Percentiles rank a stretch among this genome's conserved stretches.
phyloP scores from a whole-genome alignment of 1,140 invertebrate species.

The Dermatophagoides farinae region DNA sequence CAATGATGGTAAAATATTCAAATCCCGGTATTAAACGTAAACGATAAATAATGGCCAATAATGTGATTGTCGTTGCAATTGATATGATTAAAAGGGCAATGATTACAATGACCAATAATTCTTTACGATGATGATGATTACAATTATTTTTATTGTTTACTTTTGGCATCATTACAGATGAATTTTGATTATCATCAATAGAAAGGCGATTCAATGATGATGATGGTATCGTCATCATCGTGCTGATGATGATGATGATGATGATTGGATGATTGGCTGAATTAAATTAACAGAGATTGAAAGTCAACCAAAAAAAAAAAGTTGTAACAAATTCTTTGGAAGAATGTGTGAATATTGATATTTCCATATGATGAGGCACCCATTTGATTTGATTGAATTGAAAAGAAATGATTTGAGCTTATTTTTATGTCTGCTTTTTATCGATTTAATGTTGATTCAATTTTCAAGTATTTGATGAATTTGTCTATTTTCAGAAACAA shows the following conservation, averaged over 20 bases:
- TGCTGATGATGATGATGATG: no score
- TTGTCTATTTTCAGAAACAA: no score
- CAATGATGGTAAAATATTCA: background rate
- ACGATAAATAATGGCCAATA: constrained; percentile 12
- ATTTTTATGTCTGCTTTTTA: no score
- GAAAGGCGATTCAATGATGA: no score
- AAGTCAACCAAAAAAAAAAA: background rate
- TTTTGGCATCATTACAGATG: no score
- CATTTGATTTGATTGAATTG: background rate
- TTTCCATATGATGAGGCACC: background rate
- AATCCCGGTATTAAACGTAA: constrained; percentile 9
- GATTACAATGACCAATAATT: constrained; percentile 10
- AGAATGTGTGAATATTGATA: background rate
- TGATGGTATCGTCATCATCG: background rate
- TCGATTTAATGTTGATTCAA: no score
- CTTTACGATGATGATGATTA: background rate
- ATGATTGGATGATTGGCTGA: no score
- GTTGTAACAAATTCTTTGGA: background rate
- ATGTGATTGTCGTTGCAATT: constrained; percentile 9
- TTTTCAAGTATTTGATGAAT: background rate
- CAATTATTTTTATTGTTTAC: background rate
- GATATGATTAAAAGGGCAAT: constrained; percentile 9
- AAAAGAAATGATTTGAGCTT: background rate
- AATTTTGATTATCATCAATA: no score
- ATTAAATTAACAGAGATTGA: background rate